Evolutionary conservation across 2,113 vertebrate species (phyloP).

Genomic region (human): DNA sequence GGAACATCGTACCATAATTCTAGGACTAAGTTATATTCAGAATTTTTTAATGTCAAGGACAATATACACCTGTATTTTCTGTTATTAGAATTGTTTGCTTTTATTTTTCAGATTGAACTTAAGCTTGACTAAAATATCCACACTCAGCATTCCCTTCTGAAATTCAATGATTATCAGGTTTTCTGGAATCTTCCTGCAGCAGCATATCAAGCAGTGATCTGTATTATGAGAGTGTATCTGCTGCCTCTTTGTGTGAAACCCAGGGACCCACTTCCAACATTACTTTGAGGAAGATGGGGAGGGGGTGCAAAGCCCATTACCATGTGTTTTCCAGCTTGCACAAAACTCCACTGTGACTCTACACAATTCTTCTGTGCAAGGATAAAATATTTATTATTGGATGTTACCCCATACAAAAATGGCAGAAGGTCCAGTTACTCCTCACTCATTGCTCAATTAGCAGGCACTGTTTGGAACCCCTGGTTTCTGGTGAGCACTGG

Average conservation of each 20-base stretch:
- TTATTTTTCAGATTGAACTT: not conserved
- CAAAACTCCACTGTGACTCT: not conserved
- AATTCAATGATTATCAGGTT: not conserved
- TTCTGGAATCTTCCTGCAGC: not conserved
- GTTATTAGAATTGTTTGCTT: not conserved
- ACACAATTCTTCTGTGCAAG: not conserved
- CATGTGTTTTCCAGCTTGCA: not conserved
- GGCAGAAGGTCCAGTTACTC: not conserved
- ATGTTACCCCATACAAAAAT: not conserved
- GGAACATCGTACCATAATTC: not conserved
- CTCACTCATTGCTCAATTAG: not conserved
- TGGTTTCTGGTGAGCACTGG: not conserved
- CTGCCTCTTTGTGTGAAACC: not conserved
- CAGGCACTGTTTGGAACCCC: not conserved
- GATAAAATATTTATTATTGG: not conserved
- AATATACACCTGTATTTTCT: not conserved
- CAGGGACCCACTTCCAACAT: not conserved
- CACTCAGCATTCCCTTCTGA: not conserved
- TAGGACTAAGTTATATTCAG: not conserved
- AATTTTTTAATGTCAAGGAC: not conserved
- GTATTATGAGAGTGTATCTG: not conserved
- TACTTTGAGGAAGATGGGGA: not conserved
- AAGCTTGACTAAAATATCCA: not conserved
- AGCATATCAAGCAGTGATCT: not conserved
- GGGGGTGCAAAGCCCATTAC: not conserved